These are phyloP conservation scores for Synanthedon formicaeformis DNA, from an alignment of 2,888 invertebrate genomes.

Conservation along the genomic window DNA sequence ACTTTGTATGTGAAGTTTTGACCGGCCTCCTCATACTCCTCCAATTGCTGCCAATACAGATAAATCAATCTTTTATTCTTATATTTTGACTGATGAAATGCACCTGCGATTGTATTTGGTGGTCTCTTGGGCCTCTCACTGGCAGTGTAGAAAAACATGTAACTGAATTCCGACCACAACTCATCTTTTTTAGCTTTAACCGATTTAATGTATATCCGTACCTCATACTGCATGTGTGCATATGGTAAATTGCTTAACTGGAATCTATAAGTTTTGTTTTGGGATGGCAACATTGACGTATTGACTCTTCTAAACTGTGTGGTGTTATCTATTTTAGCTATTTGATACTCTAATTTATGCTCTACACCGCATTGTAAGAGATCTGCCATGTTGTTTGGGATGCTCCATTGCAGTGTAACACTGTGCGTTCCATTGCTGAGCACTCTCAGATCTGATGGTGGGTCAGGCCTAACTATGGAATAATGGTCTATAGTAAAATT, in stretches of 20 bases:
- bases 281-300: slow-evolving; percentile 32
- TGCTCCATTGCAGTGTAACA: slow-evolving; percentile 44
- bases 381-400: slow-evolving; percentile 43
- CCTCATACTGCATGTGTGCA: slow-evolving; percentile 78
- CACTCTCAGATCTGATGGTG: slow-evolving; percentile 32
- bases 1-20: slow-evolving; percentile 79
- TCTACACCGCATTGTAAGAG: slow-evolving; percentile 41
- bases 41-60: slow-evolving; percentile 84
- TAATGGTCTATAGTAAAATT: slow-evolving; percentile 72
- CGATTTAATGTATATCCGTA: slow-evolving; percentile 77
- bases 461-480: slow-evolving; percentile 48
- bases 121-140: slow-evolving; percentile 73
- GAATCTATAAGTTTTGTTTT: slow-evolving; percentile 43
- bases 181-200: slow-evolving; percentile 61
- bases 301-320: slow-evolving; percentile 52
- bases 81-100: slow-evolving; percentile 74
- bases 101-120: slow-evolving; percentile 78
- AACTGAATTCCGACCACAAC: slow-evolving; percentile 79
- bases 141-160: slow-evolving; percentile 71
- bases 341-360: slow-evolving; percentile 59
- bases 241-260: slow-evolving; percentile 71
- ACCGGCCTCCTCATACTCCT: slow-evolving; percentile 77
- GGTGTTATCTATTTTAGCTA: slow-evolving; percentile 55
- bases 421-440: slow-evolving; percentile 37
- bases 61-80: slow-evolving; percentile 72